These are phyloP conservation scores for Chloroceryle amazona DNA, from an alignment of 2,797 vertebrate species.

Conservation along the genomic window DNA sequence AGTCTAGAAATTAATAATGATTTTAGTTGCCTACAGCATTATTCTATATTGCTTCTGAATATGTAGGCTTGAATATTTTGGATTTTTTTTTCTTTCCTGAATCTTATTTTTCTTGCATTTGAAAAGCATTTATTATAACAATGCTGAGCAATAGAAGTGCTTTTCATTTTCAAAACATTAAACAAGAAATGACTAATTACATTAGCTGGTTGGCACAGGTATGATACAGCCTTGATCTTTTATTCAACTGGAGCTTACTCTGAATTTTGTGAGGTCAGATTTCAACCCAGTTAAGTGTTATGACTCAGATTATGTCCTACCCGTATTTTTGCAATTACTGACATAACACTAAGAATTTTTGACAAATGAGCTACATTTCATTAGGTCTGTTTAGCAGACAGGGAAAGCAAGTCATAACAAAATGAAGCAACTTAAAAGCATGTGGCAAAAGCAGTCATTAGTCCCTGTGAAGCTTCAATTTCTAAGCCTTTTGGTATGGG, in stretches of 20 bases:
- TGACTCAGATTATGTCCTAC: background rate
- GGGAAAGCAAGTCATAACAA: background rate
- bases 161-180: slow-evolving; percentile 17
- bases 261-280: slow-evolving; percentile 29
- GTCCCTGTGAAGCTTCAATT: background rate
- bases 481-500: background rate
- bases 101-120: background rate
- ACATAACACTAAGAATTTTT: slow-evolving; percentile 6
- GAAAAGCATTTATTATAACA: background rate
- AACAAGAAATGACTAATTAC: slow-evolving; percentile 30
- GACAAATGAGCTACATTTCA: slow-evolving; percentile 18
- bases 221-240: background rate
- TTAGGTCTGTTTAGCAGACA: background rate
- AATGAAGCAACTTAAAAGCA: background rate
- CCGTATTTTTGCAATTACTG: slow-evolving; percentile 6
- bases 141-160: background rate
- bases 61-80: background rate
- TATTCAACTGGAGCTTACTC: slow-evolving; percentile 15
- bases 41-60: background rate
- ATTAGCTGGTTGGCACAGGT: background rate
- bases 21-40: background rate
- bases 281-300: background rate
- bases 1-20: background rate
- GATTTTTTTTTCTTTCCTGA: background rate
- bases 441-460: accelerated